Evolutionary conservation across 2,113 vertebrate genomes (phyloP), one percentile per base, ranked within the genome.

Genomic region (Trematocara zebra): DNA sequence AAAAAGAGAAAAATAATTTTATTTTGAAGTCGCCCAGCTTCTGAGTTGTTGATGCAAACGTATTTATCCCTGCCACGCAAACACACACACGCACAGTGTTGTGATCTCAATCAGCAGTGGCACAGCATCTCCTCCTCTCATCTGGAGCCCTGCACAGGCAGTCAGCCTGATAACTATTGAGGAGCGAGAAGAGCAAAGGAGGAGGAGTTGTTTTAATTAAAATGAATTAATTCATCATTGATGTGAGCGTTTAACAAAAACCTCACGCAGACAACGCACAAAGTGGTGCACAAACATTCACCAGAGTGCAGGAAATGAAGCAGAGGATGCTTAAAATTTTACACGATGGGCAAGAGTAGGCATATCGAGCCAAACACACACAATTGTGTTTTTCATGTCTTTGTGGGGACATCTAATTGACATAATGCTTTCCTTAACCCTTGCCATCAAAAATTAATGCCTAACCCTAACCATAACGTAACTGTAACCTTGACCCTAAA

Each of bases 141-240:
- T 76, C 44, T 76, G 72, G 26, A 49, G 72, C 26, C 72, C 72
- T 3, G 17, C 44, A 8, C 72, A 76, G 26, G 72, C 44, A 76
- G 72, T 8, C 44, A 12, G 42, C 42, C 44, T 51, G 72, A 76
- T 49, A 76, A 76, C 44, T 51, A 31, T 51, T 4, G 7, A 76
- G 72, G 44, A 51, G 72, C 9, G 3, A 76, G 15, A 31, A 76
- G 10, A 33, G 72, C 42, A 51, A 47, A 49, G 69, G 69, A 49
- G 42, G 72, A 76, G 72, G 72, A 76, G 72, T 33, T 51, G 72
- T 76, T 76, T 51, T 51, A 76, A 76, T 76, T 76, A 76, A 76
- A 76, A 76, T 33, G 26, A 51, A 76, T 76, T 49, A 76, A 76
- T 76, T 51, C 23, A 31, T n/a, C 72, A 76, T 18, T 33, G 44